Conservation (phyloP, 2,888 invertebrate species). For the Drosophila setosimentum region DNA sequence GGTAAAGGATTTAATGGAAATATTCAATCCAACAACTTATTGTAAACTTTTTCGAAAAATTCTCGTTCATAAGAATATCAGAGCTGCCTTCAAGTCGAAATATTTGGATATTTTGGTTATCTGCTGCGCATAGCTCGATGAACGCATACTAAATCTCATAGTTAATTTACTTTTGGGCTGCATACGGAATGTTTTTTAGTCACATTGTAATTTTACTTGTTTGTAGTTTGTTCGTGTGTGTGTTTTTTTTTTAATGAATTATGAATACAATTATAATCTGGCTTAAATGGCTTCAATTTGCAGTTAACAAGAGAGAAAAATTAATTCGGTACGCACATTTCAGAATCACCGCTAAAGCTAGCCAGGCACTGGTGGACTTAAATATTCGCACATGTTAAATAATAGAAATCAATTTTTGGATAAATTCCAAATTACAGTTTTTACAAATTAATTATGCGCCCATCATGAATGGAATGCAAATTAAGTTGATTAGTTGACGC, state of each 20-base stretch:
- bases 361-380: background rate
- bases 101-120: no score
- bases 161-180: no score
- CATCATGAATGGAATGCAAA: conserved; percentile 19
- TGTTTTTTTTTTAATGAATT: conserved; percentile 21
- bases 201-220: no score
- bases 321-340: conserved; percentile 45
- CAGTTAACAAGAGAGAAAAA: conserved; percentile 42
- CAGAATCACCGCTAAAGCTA: conserved; percentile 27
- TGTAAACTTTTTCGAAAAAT: no score
- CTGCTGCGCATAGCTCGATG: no score
- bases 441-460: conserved; percentile 64
- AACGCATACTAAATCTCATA: no score
- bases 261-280: conserved; percentile 62
- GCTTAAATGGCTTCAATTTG: conserved; percentile 37
- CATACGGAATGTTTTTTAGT: no score
- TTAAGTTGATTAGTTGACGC: conserved; percentile 39
- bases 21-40: no score
- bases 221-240: conserved; percentile 3
- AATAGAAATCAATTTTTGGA: conserved; percentile 45
- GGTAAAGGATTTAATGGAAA: no score
- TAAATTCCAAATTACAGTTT: conserved; percentile 38
- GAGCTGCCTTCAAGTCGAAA: no score
- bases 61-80: no score
- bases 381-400: conserved; percentile 11